Evolutionary conservation across 2,797 vertebrate species (phyloP).

Genomic region (Dipus sagitta): DNA sequence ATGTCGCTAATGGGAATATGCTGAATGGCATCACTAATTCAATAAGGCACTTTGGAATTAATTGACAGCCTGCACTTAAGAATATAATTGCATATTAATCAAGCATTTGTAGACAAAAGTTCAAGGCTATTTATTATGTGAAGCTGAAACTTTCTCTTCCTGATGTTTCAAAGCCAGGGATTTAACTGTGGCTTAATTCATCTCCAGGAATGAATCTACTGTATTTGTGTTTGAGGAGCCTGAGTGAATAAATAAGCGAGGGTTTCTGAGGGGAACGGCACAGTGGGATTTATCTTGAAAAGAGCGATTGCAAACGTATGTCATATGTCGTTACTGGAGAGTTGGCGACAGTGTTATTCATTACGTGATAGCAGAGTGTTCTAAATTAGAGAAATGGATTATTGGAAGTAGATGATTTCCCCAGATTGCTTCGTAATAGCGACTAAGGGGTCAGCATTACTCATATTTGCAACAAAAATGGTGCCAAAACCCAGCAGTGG

Average conservation of each 20-base stretch:
- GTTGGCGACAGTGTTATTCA: slow-evolving; percentile 87
- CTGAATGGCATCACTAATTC: slow-evolving; percentile 70
- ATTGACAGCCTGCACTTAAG: slow-evolving; percentile 72
- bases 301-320: slow-evolving; percentile 86
- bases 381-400: slow-evolving; percentile 89
- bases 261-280: slow-evolving; percentile 69
- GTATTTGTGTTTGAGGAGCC: slow-evolving; percentile 58
- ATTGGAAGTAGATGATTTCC: slow-evolving; percentile 89
- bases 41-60: slow-evolving; percentile 73
- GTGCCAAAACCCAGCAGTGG: slow-evolving; percentile 86
- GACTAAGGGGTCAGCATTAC: slow-evolving; percentile 86
- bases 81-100: slow-evolving; percentile 67
- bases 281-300: slow-evolving; percentile 84
- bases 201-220: slow-evolving; percentile 66
- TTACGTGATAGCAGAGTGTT: slow-evolving; percentile 87
- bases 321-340: slow-evolving; percentile 86
- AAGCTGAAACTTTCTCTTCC: slow-evolving; percentile 47
- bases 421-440: slow-evolving; percentile 89
- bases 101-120: slow-evolving; percentile 74
- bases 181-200: slow-evolving; percentile 65
- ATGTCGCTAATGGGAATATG: slow-evolving; percentile 71
- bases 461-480: slow-evolving; percentile 88
- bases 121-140: slow-evolving; percentile 58
- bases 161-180: slow-evolving; percentile 62
- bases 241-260: slow-evolving; percentile 78